Base-by-base conservation (phyloP, 2,888 invertebrate genomes). In the Lingula anatina region DNA sequence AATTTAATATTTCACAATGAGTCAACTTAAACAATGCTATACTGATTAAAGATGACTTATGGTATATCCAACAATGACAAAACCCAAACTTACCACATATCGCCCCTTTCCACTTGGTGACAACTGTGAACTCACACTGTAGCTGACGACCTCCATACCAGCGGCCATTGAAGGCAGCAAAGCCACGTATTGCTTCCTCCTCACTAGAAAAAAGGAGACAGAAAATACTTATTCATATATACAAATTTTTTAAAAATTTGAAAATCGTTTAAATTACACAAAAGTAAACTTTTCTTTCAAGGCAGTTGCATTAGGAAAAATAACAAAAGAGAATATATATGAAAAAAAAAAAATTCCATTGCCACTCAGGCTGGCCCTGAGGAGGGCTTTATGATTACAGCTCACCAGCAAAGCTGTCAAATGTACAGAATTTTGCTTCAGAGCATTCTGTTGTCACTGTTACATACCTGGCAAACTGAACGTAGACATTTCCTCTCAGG, bases 61-160 rank as follows among this genome's bases (percentile, higher is more conserved):
- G n/a, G n/a, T n/a, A n/a, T n/a, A n/a, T n/a, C n/a, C n/a, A n/a
- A n/a, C n/a, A n/a, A n/a, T n/a, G n/a, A n/a, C n/a, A n/a, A n/a
- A n/a, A n/a, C n/a, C n/a, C n/a, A n/a, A 9, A 49, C 63, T 50
- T 50, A 85, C 94, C 93, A 82, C 95, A 95, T 68, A 94, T 84
- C 27, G 94, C 92, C 62, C 84, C 82, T 68, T 85, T 87, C 94
- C 94, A 95, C 0, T 86, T 85, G 15, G 79, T 78, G 27, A 94
- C 82, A 42, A 81, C 81, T 51, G 87, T 87, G 78, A 93, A 92
- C 68, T 89, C 86, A 54, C 90, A 84, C 49, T 86, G 86, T 0
- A 95, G 78, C 66, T 87, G 89, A 62, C 84, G 85, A 1, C 91
- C 89, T 1, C 86, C 93, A 75, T 92, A 95, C 84, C 86, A 94